Conservation (phyloP, 2,797 vertebrate genomes). For the Characodon lateralis region DNA sequence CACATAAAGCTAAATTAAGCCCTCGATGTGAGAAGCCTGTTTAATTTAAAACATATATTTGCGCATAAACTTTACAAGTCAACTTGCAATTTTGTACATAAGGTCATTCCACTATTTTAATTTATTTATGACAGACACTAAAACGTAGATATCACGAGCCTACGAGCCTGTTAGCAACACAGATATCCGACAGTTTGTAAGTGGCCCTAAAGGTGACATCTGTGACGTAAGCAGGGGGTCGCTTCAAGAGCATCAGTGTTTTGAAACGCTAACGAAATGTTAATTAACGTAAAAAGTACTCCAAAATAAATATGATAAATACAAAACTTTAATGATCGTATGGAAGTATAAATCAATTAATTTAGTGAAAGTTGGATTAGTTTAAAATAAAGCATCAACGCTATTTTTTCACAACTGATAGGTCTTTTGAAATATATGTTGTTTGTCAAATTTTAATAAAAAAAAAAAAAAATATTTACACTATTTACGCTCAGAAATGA, state of each 20-base stretch:
- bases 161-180: background rate
- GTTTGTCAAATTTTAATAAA: too few relatives aligned
- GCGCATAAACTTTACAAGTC: background rate
- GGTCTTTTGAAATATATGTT: too few relatives aligned
- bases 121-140: background rate
- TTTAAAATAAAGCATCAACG: too few relatives aligned
- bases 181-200: background rate
- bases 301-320: background rate
- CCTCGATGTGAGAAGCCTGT: too few relatives aligned
- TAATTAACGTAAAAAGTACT: background rate
- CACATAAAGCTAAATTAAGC: rapidly evolving
- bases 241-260: conserved; percentile 50
- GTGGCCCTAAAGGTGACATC: rapidly evolving
- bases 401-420: too few relatives aligned
- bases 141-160: background rate
- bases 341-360: too few relatives aligned
- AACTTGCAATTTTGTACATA: background rate
- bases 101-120: background rate
- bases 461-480: too few relatives aligned
- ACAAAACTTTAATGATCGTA: too few relatives aligned
- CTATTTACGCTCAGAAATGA: too few relatives aligned
- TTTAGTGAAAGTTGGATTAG: too few relatives aligned
- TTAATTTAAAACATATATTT: background rate
- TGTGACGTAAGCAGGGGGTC: background rate
- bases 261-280: background rate